Conservation (phyloP, 2,797 vertebrate species). For the Danio jaintianensis region DNA sequence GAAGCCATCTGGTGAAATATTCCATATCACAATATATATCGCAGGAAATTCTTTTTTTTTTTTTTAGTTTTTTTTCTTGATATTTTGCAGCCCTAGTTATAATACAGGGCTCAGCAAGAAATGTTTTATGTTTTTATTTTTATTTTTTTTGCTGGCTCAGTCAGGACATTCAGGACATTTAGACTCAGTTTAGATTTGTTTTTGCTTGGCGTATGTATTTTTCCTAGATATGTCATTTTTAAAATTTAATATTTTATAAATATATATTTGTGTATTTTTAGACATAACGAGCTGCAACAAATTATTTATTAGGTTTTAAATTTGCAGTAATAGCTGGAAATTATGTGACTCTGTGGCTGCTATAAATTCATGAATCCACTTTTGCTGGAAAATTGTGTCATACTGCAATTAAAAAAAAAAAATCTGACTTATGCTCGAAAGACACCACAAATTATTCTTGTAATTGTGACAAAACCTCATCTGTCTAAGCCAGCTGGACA, state of each 20-base stretch:
- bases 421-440: not conserved
- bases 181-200: not conserved
- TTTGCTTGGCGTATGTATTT: not conserved
- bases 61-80: too few relatives aligned
- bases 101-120: not conserved
- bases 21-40: too few relatives aligned
- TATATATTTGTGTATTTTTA: not conserved
- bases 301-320: conserved; percentile 4
- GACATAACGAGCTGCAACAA: not conserved
- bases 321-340: not conserved
- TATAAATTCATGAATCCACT: not conserved
- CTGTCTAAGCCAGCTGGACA: not conserved
- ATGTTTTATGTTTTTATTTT: not conserved
- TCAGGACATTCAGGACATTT: not conserved
- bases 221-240: too few relatives aligned
- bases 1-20: too few relatives aligned
- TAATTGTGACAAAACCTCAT: not conserved
- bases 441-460: not conserved
- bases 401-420: not conserved
- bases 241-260: not conserved
- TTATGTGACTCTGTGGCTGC: not conserved
- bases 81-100: not conserved
- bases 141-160: not conserved
- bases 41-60: too few relatives aligned
- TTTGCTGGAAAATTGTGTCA: conserved; percentile 9